A percentile compares a stretch with the other conserved stretches of the same genome.
These are phyloP conservation scores for Trachemys scripta DNA, from an alignment of 2,113 vertebrate genomes.

Conservation along the genomic window DNA sequence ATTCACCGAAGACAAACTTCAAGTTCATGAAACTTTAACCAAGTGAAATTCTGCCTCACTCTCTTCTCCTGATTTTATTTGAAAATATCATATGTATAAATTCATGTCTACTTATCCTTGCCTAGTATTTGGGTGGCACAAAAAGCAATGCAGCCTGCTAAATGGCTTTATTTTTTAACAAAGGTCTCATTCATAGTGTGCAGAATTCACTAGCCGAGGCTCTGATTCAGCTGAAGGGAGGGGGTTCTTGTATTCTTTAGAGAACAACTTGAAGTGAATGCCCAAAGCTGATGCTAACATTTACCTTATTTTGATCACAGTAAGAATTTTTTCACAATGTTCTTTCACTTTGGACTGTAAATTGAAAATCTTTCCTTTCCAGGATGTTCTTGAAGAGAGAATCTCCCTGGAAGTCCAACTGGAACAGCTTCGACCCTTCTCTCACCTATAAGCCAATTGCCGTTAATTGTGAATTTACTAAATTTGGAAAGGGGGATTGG, in stretches of 20 bases:
- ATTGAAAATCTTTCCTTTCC: conserved; percentile 66
- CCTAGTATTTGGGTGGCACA: not conserved
- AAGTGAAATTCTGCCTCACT: not conserved
- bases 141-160: not conserved
- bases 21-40: not conserved
- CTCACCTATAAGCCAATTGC: conserved; percentile 92
- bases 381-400: conserved; percentile 99
- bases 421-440: conserved; percentile 99
- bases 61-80: not conserved
- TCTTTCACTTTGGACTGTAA: conserved; percentile 22
- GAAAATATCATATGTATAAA: not conserved
- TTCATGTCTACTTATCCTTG: not conserved
- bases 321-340: not conserved
- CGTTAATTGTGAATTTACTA: conserved; percentile 85
- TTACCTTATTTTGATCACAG: not conserved
- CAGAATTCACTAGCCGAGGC: not conserved
- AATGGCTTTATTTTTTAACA: not conserved
- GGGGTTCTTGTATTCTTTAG: not conserved
- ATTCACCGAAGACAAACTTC: accelerated
- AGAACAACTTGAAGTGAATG: accelerated
- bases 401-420: conserved; percentile 99
- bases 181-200: not conserved
- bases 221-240: not conserved
- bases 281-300: not conserved
- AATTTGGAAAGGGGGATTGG: conserved; percentile 79